These are phyloP conservation scores for Protonemura montana DNA, from an alignment of 2,888 invertebrate genomes.

Conservation along the genomic window DNA sequence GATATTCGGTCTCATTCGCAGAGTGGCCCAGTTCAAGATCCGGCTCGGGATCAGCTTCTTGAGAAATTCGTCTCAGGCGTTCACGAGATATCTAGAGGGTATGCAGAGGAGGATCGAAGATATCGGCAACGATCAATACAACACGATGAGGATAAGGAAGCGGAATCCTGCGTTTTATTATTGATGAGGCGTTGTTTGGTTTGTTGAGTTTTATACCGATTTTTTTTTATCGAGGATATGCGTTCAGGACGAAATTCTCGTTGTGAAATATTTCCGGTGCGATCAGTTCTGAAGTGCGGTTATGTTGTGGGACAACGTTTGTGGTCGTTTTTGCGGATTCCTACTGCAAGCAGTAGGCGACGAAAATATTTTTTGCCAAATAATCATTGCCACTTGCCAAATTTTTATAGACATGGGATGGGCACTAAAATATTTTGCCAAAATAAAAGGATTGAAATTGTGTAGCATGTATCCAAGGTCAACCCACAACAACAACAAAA, in stretches of 20 bases:
- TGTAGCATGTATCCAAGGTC: no score
- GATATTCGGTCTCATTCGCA: slow-evolving; percentile 68
- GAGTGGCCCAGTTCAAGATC: slow-evolving; percentile 73
- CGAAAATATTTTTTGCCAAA: not conserved
- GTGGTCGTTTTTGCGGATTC: not conserved
- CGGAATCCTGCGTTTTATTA: slow-evolving; percentile 25
- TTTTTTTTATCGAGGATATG: slow-evolving; percentile 34
- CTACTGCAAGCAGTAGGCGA: no score
- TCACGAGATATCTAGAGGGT: slow-evolving; percentile 70
- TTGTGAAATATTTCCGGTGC: slow-evolving; percentile 19
- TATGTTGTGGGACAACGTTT: slow-evolving; percentile 21
- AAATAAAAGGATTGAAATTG: no score
- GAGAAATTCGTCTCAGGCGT: slow-evolving; percentile 71
- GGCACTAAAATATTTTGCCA: no score
- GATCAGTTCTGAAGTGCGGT: not conserved
- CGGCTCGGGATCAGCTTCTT: slow-evolving; percentile 72
- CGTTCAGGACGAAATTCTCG: slow-evolving; percentile 43
- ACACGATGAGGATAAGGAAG: slow-evolving; percentile 27
- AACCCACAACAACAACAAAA: no score
- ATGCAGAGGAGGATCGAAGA: slow-evolving; percentile 60
- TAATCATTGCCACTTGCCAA: no score
- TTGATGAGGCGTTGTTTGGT: not conserved
- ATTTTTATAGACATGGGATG: no score
- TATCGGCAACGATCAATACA: slow-evolving; percentile 14
- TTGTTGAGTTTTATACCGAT: not conserved